Evolutionary conservation across 2,888 invertebrate genomes (phyloP).

Genomic region (Actias luna): DNA sequence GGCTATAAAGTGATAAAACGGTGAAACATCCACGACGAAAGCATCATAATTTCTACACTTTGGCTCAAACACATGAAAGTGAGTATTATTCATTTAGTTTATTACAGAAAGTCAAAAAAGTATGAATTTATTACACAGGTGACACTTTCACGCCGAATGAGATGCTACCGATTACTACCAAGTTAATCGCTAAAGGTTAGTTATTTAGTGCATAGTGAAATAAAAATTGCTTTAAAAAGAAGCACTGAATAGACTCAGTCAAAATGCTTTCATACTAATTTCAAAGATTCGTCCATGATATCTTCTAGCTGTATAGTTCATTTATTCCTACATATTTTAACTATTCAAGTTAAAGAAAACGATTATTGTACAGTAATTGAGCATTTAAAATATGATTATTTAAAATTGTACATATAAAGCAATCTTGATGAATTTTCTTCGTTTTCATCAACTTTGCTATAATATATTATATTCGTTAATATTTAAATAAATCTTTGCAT

Average conservation of each 20-base stretch:
- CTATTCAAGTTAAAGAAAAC: no score
- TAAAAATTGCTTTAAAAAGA: not conserved
- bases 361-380: no score
- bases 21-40: not conserved
- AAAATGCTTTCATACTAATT: not conserved
- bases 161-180: constrained; percentile 48
- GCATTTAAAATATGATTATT: no score
- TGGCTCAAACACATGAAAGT: not conserved
- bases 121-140: constrained; percentile 36
- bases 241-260: not conserved
- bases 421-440: not conserved
- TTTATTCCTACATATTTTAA: no score
- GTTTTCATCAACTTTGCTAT: not conserved
- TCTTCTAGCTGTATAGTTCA: no score
- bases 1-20: not conserved
- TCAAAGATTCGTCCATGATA: no score
- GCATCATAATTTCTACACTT: not conserved
- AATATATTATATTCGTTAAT: not conserved
- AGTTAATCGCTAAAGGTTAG: constrained; percentile 49
- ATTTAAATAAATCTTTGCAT: not conserved
- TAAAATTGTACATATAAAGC: not conserved
- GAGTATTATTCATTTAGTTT: not conserved
- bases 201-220: constrained; percentile 7
- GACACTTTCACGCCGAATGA: constrained; percentile 56
- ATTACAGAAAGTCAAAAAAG: not conserved